Evolutionary conservation across 2,888 invertebrate species (phyloP), one percentile per base, ranked within the genome.

Genomic region (Cistogaster globosa): DNA sequence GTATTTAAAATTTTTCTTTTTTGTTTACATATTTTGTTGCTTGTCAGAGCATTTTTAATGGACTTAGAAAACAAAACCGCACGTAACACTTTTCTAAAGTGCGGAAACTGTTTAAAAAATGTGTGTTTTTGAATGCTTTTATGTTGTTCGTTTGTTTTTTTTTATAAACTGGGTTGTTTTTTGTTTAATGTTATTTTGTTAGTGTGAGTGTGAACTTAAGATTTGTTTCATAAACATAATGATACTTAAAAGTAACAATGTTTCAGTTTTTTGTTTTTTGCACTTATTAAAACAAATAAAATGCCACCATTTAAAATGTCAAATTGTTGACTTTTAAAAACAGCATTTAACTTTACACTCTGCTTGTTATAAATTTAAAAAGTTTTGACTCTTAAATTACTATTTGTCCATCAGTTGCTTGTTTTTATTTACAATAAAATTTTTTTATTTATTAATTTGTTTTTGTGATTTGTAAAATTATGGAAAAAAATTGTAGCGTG

Each of bases 21-120:
- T 68, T 20, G 51, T 32, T 53, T 51, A 42, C 42, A 12, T 32
- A 26, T 3, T 11, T 42, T 42, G 42, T 20, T 26, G 71, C 68
- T 76, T 76, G 75, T 77, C 20, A 14, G 45, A 67, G 53, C 18
- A n/a, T 63, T 77, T 83, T 81, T 77, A 68, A 81, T 72, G 81
- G 77, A 5, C 57, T 80, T 60, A 62, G 76, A 81, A 62, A 74
- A 77, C 81, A 85, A 81, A 69, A 69, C 77, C 77, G 74, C 84
- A 85, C 81, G 74, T 77, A 74, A 48, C 11, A 42, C 18, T 63
- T 22, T 51, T 62, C 55, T 65, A 12, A 79, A 79, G 65, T 71
- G 78, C 85, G 81, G 85, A 74, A 85, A 85, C 78, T 81, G 75
- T 78, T 85, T 82, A 60, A 81, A 78, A 58, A 53, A 2, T 12